phyloP scores from a whole-genome alignment of 2,113 vertebrate genomes.

The Bubo scandiacus region DNA sequence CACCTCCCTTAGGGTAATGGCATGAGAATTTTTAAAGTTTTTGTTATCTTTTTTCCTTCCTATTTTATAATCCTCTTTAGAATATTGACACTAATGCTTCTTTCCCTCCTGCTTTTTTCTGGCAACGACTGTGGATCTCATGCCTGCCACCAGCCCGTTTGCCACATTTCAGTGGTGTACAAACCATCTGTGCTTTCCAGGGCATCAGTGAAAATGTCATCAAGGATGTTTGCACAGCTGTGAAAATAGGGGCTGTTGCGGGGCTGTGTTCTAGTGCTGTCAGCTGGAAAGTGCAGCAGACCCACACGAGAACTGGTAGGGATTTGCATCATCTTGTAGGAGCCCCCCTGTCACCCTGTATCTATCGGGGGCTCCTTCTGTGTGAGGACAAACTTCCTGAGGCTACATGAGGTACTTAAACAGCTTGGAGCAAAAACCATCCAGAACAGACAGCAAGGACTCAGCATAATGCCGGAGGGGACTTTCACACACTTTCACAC shows the following conservation, averaged over 20 bases:
- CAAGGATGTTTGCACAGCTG: constrained; percentile 50
- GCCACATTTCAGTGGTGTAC: neutral
- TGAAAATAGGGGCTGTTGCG: neutral
- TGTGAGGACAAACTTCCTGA: neutral
- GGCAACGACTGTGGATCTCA: neutral
- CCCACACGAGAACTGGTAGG: neutral
- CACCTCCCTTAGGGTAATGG: neutral
- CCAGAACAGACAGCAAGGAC: neutral
- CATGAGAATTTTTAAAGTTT: neutral
- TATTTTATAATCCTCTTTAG: neutral
- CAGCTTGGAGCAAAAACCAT: neutral
- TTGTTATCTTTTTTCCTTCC: neutral
- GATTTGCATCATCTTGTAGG: neutral
- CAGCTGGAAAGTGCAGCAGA: neutral
- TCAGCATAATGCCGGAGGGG: neutral
- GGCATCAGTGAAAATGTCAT: neutral
- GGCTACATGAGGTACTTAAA: neutral
- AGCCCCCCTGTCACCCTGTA: neutral
- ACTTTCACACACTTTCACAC: fast-evolving
- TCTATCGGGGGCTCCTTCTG: neutral
- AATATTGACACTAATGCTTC: neutral
- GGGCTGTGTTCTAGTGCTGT: neutral
- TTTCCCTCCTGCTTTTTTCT: neutral
- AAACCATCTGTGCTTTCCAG: neutral
- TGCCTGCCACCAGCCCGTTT: neutral